Evolutionary conservation across 2,797 vertebrate species (phyloP).

Genomic region (Microctenopoma lineatum): DNA sequence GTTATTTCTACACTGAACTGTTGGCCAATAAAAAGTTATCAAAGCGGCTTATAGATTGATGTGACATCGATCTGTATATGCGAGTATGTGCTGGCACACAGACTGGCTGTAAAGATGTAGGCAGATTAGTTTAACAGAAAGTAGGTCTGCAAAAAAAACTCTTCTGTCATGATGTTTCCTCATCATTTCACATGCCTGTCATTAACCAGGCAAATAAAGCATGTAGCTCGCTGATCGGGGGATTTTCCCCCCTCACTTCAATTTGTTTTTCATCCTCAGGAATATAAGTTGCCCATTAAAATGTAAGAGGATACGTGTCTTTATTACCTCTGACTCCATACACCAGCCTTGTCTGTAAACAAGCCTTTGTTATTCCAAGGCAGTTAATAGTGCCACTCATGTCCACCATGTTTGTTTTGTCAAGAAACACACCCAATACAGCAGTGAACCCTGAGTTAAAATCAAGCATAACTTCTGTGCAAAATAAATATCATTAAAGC

Average conservation of each 20-base stretch:
- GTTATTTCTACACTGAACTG: neutral
- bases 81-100: constrained; percentile 15
- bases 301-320: constrained; percentile 68
- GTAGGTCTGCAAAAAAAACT: constrained; percentile 36
- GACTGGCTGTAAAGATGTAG: neutral
- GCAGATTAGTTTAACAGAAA: constrained; percentile 34
- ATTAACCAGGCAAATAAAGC: constrained; percentile 58
- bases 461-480: constrained; percentile 79
- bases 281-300: constrained; percentile 74
- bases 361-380: constrained; percentile 84
- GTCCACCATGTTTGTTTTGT: constrained; percentile 88
- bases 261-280: constrained; percentile 42
- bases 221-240: constrained; percentile 37
- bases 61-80: neutral
- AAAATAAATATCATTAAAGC: constrained; percentile 88
- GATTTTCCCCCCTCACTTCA: constrained; percentile 27
- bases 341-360: constrained; percentile 84
- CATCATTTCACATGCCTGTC: constrained; percentile 54
- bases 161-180: constrained; percentile 47
- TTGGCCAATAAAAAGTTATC: neutral
- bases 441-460: constrained; percentile 70
- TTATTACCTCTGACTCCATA: constrained; percentile 81
- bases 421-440: constrained; percentile 79
- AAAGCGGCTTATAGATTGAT: neutral
- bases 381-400: constrained; percentile 77